Evolutionary conservation across 2,888 invertebrate species (phyloP), one percentile per base, ranked within the genome.

Genomic region (Galeopsomyia nigrocyanea): DNA sequence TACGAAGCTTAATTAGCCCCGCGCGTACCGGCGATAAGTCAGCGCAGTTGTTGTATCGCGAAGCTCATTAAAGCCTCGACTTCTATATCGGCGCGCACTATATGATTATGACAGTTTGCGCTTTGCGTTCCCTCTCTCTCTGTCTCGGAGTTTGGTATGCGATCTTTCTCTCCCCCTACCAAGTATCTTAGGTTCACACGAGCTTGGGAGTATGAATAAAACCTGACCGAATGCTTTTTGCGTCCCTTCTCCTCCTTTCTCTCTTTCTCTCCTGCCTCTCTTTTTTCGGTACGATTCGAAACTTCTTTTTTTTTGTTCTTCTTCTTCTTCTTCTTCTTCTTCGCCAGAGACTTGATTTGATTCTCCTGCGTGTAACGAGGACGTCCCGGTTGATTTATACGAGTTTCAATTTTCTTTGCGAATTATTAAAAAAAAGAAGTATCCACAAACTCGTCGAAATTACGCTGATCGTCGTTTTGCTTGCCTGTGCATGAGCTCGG

Each of bases 71-170:
- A n/a, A 39, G 39, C 39, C 26, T 26, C 26, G 7, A 39, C 39
- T 39, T 39, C 39, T 39, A 39, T 10, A 39, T 39, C 39, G 39
- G 39, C 13, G 10, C 1, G 7, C n/a, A 7, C 7, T 39, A 39
- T 39, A 39, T 10, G 39, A 39, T 39, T 39, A 39, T 39, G 39
- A 39, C 39, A 39, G 39, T 39, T 39, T 39, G 26, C 13, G 39
- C 39, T 5, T 7, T 31, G 31, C 31, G 31, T n/a, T 26, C 26
- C 5, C 26, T 26, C 1, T 3, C 7, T 10, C 39, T 39, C 39
- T 39, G 39, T 39, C 13, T 39, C 39, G 78, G 77, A 79, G 76
- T 82, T 84, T 83, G 84, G 84, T 84, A 84, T 84, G 84, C 83
- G 82, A 80, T 80, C 78, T 81, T 80, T 81, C 3, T 31, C 5